These are phyloP conservation scores for Samia ricini DNA, from an alignment of 1,140 invertebrate genomes.

Conservation along the genomic window DNA sequence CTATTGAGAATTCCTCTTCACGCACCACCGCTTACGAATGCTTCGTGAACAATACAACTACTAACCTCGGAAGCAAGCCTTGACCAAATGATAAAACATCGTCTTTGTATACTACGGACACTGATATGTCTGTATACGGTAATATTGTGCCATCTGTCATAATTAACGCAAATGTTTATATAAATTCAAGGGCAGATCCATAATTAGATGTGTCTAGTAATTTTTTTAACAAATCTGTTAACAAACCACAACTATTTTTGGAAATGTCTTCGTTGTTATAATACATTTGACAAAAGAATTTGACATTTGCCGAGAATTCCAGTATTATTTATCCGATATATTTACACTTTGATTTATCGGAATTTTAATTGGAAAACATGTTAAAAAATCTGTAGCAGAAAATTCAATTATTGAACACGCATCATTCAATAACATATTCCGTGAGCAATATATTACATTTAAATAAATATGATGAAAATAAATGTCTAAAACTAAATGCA, in stretches of 20 bases:
- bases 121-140: not conserved
- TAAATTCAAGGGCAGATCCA: not conserved
- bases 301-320: not conserved
- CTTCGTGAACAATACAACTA: constrained; percentile 23
- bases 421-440: too few species aligned
- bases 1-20: constrained; percentile 13
- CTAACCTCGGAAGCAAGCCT: constrained; percentile 25
- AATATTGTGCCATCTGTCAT: not conserved
- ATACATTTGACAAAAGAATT: too few species aligned
- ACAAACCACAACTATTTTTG: not conserved
- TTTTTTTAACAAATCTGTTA: not conserved
- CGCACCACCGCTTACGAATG: constrained; percentile 19
- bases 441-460: too few species aligned
- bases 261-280: not conserved
- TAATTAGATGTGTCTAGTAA: not conserved
- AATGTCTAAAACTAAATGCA: too few species aligned
- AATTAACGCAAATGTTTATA: not conserved
- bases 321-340: too few species aligned
- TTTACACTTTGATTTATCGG: too few species aligned
- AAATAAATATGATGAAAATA: too few species aligned
- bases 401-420: too few species aligned
- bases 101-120: not conserved
- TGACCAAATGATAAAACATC: constrained; percentile 16
- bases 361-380: too few species aligned
- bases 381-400: too few species aligned